Percentiles rank a stretch among this genome's conserved stretches.
Evolutionary conservation across 2,888 invertebrate species (phyloP).

Genomic region (Anticlea derivata): DNA sequence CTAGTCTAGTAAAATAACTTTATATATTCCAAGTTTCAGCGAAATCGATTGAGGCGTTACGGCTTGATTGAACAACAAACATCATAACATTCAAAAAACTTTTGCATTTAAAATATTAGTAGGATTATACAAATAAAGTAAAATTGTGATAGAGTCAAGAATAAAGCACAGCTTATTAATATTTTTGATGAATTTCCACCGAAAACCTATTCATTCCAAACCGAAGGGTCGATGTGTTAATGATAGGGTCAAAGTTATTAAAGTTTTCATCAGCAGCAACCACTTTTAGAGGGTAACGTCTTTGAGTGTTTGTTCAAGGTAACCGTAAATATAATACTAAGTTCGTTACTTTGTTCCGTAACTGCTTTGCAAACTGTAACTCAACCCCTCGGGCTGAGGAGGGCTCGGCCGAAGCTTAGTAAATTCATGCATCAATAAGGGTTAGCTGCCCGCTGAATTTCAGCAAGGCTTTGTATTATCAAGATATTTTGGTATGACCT

Average conservation of each 20-base stretch:
- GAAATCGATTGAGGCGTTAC: too few species aligned
- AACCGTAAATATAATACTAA: conserved; percentile 27
- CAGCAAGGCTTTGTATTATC: conserved; percentile 30
- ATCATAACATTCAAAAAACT: too few species aligned
- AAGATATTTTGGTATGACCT: conserved; percentile 35
- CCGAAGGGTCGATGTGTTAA: conserved; percentile 5
- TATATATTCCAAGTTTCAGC: too few species aligned
- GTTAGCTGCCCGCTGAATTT: conserved; percentile 34
- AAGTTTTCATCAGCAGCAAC: conserved; percentile 22
- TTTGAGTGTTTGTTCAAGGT: conserved; percentile 19
- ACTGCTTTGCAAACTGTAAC: conserved; percentile 30
- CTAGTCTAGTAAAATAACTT: too few species aligned
- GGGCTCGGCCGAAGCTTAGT: conserved; percentile 24
- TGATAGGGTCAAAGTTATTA: conserved; percentile 12
- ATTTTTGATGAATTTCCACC: not conserved
- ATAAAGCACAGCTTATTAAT: not conserved
- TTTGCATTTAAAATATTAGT: too few species aligned
- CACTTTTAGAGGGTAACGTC: conserved; percentile 17
- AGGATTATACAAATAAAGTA: too few species aligned
- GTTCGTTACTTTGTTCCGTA: conserved; percentile 30
- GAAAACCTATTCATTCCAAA: not conserved
- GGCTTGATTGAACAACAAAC: too few species aligned
- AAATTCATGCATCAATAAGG: conserved; percentile 37
- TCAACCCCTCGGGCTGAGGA: conserved; percentile 30
- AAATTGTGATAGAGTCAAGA: not conserved